These are phyloP conservation scores for Calidris pygmaea DNA, from an alignment of 2,113 vertebrate genomes.

Conservation along the genomic window DNA sequence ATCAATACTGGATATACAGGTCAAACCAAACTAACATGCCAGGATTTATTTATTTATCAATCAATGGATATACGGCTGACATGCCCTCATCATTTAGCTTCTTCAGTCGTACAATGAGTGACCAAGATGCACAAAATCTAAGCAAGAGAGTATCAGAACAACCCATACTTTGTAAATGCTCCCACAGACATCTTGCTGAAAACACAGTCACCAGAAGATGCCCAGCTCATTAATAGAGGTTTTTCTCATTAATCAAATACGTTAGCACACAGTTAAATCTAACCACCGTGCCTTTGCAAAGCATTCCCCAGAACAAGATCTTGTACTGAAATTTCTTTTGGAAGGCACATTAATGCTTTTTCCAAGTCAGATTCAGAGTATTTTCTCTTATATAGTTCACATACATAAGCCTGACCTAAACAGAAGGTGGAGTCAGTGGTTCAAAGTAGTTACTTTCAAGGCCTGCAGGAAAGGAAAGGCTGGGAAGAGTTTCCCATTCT, in stretches of 20 bases:
- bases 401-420: background rate
- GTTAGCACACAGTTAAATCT: background rate
- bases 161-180: background rate
- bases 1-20: slow-evolving; percentile 6
- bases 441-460: background rate
- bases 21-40: background rate
- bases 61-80: background rate
- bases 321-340: background rate
- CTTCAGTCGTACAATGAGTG: background rate
- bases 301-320: background rate
- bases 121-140: background rate
- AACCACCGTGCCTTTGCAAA: background rate
- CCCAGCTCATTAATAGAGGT: background rate
- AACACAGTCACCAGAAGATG: background rate
- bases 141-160: background rate
- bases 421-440: slow-evolving; percentile 24
- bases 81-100: background rate
- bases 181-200: background rate
- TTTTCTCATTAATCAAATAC: background rate
- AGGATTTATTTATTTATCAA: background rate
- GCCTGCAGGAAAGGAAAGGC: background rate
- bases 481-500: slow-evolving; percentile 61
- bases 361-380: background rate
- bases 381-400: background rate
- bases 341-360: background rate